Evolutionary conservation across 1,140 invertebrate species (phyloP), one percentile per base, ranked within the genome.

Genomic region (Lepidotrigona ventralis): DNA sequence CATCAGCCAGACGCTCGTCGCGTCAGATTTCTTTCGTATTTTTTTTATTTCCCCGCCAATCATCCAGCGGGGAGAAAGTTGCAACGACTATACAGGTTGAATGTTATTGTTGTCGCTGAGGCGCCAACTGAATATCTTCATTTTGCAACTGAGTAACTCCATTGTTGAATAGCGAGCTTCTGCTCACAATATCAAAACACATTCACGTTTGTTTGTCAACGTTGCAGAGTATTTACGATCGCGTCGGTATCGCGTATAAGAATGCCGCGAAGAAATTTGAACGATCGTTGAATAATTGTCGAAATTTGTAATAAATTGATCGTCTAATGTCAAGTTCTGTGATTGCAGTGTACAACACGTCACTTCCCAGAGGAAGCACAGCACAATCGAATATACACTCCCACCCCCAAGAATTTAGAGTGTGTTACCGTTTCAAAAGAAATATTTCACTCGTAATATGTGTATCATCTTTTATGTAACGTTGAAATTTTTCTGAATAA

Each of bases 141-240:
- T 83, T 83, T 77, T 82, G 64, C 74, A 78, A 70, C 39, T 9
- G n/a, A 60, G 53, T 33, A 58, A 81, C 76, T 26, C n/a, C 63
- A 63, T 53, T 23, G 21, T 39, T 26, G 39, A 8, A 46, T 51
- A n/a, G 26, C 21, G 29, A 9, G 15, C 23, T 63, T 51, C 51
- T 58, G 64, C 21, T 12, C 5, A n/a, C 77, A 53, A 66, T 81
- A 58, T 81, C 26, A 51, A 74, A 81, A 81, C 66, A 60, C 74
- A 29, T 19, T 80, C 26, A 51, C 54, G 56, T 80, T n/a, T n/a
- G 71, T 81, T 81, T 81, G 71, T 17, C 2, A 33, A 51, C 51
- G 71, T 29, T 29, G 17, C n/a, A 12, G 26, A 26, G 17, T 15
- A 12, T 33, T 29, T 51, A 12, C 51, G 51, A 54, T 73, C 46